These are phyloP conservation scores for Psittacula derbiana DNA, from an alignment of 2,797 vertebrate genomes.

Conservation along the genomic window DNA sequence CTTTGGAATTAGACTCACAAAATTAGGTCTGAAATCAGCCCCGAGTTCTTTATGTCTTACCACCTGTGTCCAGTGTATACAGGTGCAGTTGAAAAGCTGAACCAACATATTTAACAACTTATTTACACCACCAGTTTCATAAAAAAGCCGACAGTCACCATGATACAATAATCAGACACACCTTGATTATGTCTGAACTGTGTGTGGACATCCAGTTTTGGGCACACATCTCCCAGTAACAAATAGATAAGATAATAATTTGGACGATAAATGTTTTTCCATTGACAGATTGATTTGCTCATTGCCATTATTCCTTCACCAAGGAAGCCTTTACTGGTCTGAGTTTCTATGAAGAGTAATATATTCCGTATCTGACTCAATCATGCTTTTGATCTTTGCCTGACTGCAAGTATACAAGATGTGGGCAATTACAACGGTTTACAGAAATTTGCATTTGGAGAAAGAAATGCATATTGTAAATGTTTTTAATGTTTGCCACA, in stretches of 20 bases:
- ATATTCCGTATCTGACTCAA: slow-evolving; percentile 18
- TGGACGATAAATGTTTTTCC: background rate
- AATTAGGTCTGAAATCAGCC: slow-evolving; percentile 38
- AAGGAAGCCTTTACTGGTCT: background rate
- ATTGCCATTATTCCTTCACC: background rate
- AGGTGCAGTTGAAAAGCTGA: background rate
- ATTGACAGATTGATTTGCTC: background rate
- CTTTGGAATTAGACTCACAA: slow-evolving; percentile 43
- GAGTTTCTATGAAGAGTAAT: background rate
- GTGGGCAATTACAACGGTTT: slow-evolving; percentile 47
- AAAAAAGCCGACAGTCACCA: background rate
- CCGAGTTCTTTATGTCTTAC: background rate
- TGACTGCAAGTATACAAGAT: slow-evolving; percentile 30
- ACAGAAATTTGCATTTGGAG: slow-evolving; percentile 43
- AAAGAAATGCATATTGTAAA: slow-evolving; percentile 67
- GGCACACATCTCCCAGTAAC: background rate
- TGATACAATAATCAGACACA: background rate
- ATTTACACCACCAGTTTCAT: background rate
- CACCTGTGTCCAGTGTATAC: slow-evolving; percentile 6
- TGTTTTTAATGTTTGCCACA: slow-evolving; percentile 67
- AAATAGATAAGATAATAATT: background rate
- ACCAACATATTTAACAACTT: background rate
- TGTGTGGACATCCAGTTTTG: background rate
- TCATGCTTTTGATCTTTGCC: slow-evolving; percentile 32
- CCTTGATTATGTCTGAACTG: background rate